Evolutionary conservation across 2,888 invertebrate species (phyloP), one percentile per base, ranked within the genome.

Genomic region (Nomada fucata): DNA sequence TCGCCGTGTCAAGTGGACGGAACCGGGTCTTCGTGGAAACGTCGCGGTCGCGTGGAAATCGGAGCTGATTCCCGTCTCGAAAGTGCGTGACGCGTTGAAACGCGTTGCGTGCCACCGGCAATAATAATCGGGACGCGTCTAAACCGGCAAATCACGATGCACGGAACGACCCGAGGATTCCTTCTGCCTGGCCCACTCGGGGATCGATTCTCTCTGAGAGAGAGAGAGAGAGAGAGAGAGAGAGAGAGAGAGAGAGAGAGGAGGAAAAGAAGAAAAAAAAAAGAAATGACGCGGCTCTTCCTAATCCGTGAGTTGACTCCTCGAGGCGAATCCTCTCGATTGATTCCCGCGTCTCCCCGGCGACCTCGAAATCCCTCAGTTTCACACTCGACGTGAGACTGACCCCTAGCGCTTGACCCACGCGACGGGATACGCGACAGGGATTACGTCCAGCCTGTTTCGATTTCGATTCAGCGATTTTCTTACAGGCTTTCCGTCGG

Each of bases 331-430:
- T 89, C 89, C 87, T 64, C 59, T 76, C 85, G 86, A 92, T 92
- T 90, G 91, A 92, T 92, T 90, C 84, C 86, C 89, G 89, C 89
- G 88, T 88, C 87, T 69, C 64, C 76, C 72, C 74, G 55, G 75
- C 57, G n/a, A 7, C 59, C 68, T 78, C 75, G 79, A 89, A 90
- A 92, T 91, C 91, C 89, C 88, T 80, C 85, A 88, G 91, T 92
- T 93, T 93, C 91, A 93, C 93, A 93, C 92, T 92, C 91, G 90
- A 92, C 89, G 88, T 92, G 89, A 91, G 90, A 85, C 86, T 91
- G 92, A 92, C 92, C 91, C 91, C 84, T 79, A 18, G 71, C 52
- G 82, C 86, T 89, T 90, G 89, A 91, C 90, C 90, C 89, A 83
- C 82, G 70, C 78, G 76, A 79, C 82, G 47, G 84, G 86, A 83